phyloP scores from a whole-genome alignment of 2,888 invertebrate genomes.

The Chalcosyrphus nemorum region DNA sequence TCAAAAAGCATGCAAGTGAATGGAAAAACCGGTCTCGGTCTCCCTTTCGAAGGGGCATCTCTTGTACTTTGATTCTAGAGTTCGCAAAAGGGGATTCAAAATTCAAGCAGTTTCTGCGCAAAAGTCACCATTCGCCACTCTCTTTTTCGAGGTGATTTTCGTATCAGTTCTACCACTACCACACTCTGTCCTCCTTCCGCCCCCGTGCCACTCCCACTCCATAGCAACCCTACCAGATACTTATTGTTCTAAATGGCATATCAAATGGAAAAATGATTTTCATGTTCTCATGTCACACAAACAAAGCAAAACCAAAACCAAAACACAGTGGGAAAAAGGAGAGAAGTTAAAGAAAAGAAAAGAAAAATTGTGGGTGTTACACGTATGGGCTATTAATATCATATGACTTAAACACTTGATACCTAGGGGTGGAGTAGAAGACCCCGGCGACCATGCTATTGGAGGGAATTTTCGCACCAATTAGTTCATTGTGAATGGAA shows the following conservation, averaged over 20 bases:
- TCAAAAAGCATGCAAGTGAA: slow-evolving; percentile 34
- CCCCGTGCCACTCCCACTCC: slow-evolving; percentile 8
- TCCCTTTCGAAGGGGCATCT: slow-evolving; percentile 37
- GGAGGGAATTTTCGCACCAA: slow-evolving; percentile 72
- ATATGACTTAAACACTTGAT: slow-evolving; percentile 72
- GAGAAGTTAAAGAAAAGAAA: slow-evolving; percentile 21
- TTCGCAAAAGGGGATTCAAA: slow-evolving; percentile 15
- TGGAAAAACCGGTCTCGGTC: slow-evolving; percentile 59
- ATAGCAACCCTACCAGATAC: slow-evolving; percentile 8
- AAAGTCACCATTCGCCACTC: slow-evolving; percentile 50
- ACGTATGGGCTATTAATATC: slow-evolving; percentile 73
- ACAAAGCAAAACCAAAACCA: background rate
- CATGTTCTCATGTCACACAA: slow-evolving; percentile 57
- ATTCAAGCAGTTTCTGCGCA: slow-evolving; percentile 38
- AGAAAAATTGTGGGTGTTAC: slow-evolving; percentile 71
- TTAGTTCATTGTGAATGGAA: slow-evolving; percentile 67
- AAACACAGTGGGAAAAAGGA: slow-evolving; percentile 13
- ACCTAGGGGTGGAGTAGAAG: slow-evolving; percentile 68
- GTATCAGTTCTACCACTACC: no score
- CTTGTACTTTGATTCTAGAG: background rate
- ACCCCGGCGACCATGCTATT: slow-evolving; percentile 60
- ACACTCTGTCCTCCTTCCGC: slow-evolving; percentile 12
- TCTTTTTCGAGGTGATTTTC: slow-evolving; percentile 35
- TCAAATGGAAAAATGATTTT: slow-evolving; percentile 68
- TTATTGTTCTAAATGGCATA: slow-evolving; percentile 58